Conservation (phyloP, 2,113 vertebrate species). For the Bubo bubo region DNA sequence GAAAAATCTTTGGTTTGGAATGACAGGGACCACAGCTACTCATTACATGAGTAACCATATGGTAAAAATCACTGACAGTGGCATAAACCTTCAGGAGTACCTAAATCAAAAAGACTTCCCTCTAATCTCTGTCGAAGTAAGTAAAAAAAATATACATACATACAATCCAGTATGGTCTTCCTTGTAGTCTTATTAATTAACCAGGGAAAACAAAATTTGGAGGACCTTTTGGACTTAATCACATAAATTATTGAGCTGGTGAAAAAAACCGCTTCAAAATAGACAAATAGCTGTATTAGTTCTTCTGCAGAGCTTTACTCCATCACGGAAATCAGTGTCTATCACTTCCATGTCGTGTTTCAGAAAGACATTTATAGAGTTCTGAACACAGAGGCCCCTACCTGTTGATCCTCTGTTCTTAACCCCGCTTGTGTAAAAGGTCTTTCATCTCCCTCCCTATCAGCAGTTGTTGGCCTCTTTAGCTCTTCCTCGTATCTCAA, state of each 20-base stretch:
- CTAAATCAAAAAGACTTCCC: background rate
- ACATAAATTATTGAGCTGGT: background rate
- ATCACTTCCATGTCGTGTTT: background rate
- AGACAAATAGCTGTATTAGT: background rate
- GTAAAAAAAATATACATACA: background rate
- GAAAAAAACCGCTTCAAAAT: background rate
- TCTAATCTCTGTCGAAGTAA: background rate
- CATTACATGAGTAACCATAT: background rate
- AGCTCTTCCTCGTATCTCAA: conserved; percentile 80
- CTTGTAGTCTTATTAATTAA: background rate
- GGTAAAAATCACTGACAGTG: background rate
- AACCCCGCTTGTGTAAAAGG: conserved; percentile 89
- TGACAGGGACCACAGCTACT: background rate
- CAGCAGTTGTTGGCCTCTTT: conserved; percentile 88
- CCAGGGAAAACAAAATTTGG: background rate
- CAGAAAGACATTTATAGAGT: background rate
- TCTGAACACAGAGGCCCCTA: conserved; percentile 2
- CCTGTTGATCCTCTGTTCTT: conserved; percentile 71
- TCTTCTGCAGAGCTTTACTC: background rate
- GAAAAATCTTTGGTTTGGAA: background rate
- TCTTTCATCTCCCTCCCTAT: conserved; percentile 87
- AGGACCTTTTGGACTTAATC: background rate
- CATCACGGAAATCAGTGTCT: background rate
- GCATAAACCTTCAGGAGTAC: background rate
- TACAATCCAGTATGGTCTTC: background rate